These are phyloP conservation scores for Diglossa brunneiventris DNA, from an alignment of 2,113 vertebrate species.

Conservation along the genomic window DNA sequence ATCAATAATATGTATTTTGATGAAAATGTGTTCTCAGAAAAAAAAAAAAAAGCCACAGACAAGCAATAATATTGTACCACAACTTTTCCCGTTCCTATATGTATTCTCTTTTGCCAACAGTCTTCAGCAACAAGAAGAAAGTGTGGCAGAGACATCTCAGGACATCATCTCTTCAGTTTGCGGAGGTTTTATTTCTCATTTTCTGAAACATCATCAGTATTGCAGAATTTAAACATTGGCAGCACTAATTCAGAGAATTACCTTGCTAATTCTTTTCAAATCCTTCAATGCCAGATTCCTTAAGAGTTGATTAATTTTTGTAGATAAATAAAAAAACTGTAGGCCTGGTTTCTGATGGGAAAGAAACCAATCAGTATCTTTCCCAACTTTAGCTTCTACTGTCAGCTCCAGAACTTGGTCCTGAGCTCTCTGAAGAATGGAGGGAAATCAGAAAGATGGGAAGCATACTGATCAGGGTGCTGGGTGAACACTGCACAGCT, in stretches of 20 bases:
- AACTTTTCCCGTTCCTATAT: neutral
- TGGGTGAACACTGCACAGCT: neutral
- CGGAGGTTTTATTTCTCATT: neutral
- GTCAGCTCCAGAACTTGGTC: neutral
- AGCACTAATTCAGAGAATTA: neutral
- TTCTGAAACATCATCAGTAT: neutral
- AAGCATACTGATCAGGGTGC: neutral
- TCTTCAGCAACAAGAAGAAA: neutral
- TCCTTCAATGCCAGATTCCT: neutral
- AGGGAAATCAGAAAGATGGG: neutral
- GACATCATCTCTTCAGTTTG: neutral
- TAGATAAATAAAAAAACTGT: neutral
- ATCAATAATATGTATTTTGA: neutral
- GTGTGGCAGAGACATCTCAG: fast-evolving
- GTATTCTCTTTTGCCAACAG: neutral
- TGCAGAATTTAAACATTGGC: neutral
- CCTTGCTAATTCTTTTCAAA: neutral
- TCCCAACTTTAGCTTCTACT: neutral
- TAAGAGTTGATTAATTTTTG: neutral
- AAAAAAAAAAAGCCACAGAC: neutral
- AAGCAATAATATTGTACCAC: neutral
- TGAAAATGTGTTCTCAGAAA: neutral
- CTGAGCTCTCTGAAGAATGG: neutral
- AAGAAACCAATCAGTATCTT: neutral
- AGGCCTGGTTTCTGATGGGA: neutral